A percentile compares a stretch with the other conserved stretches of the same genome.
Evolutionary conservation across 2,113 vertebrate genomes (phyloP).

Genomic region (Spheniscus mendiculus): DNA sequence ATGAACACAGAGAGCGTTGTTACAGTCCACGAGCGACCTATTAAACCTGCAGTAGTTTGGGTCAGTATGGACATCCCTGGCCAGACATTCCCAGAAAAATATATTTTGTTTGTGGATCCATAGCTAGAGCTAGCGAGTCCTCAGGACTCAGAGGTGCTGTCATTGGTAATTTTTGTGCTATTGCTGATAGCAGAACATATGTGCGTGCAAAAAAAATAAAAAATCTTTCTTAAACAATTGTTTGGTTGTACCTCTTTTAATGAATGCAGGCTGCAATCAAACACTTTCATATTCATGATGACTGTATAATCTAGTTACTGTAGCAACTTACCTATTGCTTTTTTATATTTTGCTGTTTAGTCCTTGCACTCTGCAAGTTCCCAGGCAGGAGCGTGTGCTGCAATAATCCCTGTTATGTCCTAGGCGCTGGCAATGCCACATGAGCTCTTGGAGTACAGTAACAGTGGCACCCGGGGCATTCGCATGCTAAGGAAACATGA

Average conservation of each 20-base stretch:
- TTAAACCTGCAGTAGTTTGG: background rate
- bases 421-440: accelerated
- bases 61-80: background rate
- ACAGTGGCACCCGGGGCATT: background rate
- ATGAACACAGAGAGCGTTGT: background rate
- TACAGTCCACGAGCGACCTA: accelerated
- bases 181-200: background rate
- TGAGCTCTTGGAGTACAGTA: background rate
- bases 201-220: background rate
- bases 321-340: background rate
- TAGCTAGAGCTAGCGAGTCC: background rate
- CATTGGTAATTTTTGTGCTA: background rate
- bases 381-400: background rate
- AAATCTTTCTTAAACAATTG: background rate
- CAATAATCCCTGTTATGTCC: background rate
- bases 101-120: background rate
- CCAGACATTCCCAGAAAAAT: background rate
- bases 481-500: accelerated
- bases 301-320: background rate
- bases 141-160: background rate
- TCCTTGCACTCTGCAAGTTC: background rate
- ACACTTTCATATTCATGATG: background rate
- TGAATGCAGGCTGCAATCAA: background rate
- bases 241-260: background rate
- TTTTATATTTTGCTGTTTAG: background rate